These are phyloP conservation scores for Melinaea marsaeus DNA, from an alignment of 2,888 invertebrate species.

Conservation along the genomic window DNA sequence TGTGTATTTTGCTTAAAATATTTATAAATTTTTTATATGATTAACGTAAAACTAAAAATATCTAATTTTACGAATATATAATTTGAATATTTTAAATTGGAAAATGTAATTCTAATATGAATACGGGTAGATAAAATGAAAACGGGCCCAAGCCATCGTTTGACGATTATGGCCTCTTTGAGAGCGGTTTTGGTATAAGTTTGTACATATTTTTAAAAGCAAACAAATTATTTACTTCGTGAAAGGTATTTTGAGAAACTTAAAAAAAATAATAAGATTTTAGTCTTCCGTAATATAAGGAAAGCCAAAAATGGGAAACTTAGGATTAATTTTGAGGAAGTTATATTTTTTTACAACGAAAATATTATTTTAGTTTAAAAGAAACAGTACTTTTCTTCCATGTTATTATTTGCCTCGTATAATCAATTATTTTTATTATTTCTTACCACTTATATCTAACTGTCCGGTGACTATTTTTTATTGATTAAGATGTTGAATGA, in stretches of 20 bases:
- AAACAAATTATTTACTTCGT: slow-evolving; percentile 11
- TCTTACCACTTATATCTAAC: too few species aligned
- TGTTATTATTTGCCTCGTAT: too few species aligned
- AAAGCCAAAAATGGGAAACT: neutral
- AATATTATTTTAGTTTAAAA: too few species aligned
- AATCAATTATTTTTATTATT: too few species aligned
- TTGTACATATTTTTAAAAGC: slow-evolving; percentile 19
- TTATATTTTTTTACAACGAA: neutral
- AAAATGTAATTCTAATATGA: neutral
- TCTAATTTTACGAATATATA: too few species aligned
- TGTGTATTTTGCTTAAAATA: too few species aligned
- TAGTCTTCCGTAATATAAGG: neutral
- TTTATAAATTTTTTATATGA: too few species aligned
- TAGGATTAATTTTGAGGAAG: neutral
- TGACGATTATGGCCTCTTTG: slow-evolving; percentile 25
- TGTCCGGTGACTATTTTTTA: too few species aligned
- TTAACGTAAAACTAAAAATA: too few species aligned
- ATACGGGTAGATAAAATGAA: slow-evolving; percentile 2
- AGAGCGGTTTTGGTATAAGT: slow-evolving; percentile 17
- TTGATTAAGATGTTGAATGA: too few species aligned
- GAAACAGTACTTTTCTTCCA: too few species aligned
- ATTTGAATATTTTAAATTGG: neutral
- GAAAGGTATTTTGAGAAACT: neutral
- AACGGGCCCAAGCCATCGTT: slow-evolving; percentile 14
- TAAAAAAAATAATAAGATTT: slow-evolving; percentile 8